phyloP scores from a whole-genome alignment of 1,140 invertebrate species.

The Helicoverpa armigera region DNA sequence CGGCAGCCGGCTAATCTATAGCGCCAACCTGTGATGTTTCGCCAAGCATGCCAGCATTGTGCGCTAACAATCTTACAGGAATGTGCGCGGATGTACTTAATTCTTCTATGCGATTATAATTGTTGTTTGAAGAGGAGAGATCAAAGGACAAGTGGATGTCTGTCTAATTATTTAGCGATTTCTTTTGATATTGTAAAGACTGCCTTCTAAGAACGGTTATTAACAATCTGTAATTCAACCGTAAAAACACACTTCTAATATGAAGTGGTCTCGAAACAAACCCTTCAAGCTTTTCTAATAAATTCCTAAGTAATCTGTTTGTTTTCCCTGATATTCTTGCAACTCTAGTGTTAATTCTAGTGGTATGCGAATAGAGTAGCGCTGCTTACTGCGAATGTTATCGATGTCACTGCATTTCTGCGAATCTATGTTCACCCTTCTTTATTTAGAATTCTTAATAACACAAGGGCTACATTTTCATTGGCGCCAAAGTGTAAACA shows the following conservation, averaged over 20 bases:
- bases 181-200: conserved; percentile 2
- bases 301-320: conserved; percentile 33
- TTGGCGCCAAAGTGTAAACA: no score
- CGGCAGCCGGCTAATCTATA: conserved; percentile 17
- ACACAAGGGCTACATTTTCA: background rate
- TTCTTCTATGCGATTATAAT: conserved; percentile 30
- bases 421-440: background rate
- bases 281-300: conserved; percentile 24
- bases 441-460: background rate
- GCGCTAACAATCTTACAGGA: conserved; percentile 24
- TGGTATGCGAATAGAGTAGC: background rate
- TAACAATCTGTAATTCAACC: conserved; percentile 30
- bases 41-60: conserved; percentile 4
- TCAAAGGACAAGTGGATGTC: conserved; percentile 2
- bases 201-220: background rate
- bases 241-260: conserved; percentile 26
- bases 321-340: conserved; percentile 30
- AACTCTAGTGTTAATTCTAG: conserved; percentile 10
- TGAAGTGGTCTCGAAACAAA: conserved; percentile 26
- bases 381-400: background rate
- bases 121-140: background rate
- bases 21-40: conserved; percentile 2
- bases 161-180: background rate
- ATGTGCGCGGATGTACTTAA: conserved; percentile 3
- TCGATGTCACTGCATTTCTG: background rate